Evolutionary conservation across 2,113 vertebrate genomes (phyloP).

Genomic region (Pachycephala philippinensis): DNA sequence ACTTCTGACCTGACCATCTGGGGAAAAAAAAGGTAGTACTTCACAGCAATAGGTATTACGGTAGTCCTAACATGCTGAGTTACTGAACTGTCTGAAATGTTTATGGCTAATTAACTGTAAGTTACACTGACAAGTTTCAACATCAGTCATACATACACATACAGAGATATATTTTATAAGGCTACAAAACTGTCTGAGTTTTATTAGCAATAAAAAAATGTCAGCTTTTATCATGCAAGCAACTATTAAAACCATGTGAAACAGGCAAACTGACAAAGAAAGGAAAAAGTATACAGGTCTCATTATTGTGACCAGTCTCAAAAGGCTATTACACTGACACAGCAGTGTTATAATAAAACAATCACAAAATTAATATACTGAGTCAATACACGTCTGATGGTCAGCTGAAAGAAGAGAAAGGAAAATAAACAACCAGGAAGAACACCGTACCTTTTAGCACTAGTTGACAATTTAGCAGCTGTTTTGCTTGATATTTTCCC

Average conservation of each 20-base stretch:
- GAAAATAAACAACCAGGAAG: neutral
- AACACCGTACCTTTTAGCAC: slow-evolving; percentile 90
- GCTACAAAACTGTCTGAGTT: slow-evolving; percentile 56
- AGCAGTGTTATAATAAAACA: neutral
- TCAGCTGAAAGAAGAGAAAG: neutral
- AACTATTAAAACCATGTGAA: slow-evolving; percentile 53
- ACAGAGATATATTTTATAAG: slow-evolving; percentile 50
- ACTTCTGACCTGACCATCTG: slow-evolving; percentile 43
- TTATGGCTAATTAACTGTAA: slow-evolving; percentile 64
- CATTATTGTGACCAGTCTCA: neutral
- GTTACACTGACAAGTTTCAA: slow-evolving; percentile 58
- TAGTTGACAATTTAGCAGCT: slow-evolving; percentile 96
- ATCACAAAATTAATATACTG: neutral
- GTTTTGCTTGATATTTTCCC: slow-evolving; percentile 99
- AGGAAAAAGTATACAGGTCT: neutral
- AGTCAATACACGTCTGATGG: neutral
- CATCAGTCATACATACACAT: slow-evolving; percentile 28
- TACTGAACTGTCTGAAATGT: slow-evolving; percentile 56
- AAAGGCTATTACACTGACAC: neutral
- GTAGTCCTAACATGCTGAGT: slow-evolving; percentile 36
- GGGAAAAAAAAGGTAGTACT: neutral
- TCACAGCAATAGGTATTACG: slow-evolving; percentile 29
- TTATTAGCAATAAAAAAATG: slow-evolving; percentile 62
- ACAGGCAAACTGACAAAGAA: slow-evolving; percentile 35
- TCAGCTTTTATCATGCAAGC: slow-evolving; percentile 52